These are phyloP conservation scores for Eospalax fontanierii DNA, from an alignment of 2,797 vertebrate genomes.

Conservation along the genomic window DNA sequence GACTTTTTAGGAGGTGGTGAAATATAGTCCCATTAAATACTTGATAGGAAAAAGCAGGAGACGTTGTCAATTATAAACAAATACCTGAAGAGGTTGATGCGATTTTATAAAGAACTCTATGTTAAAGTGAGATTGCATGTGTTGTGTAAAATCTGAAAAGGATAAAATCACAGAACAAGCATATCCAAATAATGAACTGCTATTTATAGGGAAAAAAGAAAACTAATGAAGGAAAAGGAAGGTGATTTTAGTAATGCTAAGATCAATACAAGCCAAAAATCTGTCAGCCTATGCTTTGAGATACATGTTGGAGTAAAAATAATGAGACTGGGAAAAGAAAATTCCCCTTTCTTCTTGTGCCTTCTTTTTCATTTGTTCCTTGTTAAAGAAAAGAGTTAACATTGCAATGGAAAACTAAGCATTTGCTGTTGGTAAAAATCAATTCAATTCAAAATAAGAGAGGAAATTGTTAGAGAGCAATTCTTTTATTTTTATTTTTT, in stretches of 20 bases:
- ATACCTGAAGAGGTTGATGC: not conserved
- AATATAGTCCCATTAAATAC: slow-evolving; percentile 5
- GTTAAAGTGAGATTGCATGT: slow-evolving; percentile 28
- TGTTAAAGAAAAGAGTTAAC: slow-evolving; percentile 37
- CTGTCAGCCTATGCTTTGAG: not conserved
- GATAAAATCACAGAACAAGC: slow-evolving; percentile 33
- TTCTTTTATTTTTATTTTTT: not conserved
- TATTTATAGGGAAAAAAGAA: slow-evolving; percentile 32
- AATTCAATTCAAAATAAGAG: slow-evolving; percentile 36
- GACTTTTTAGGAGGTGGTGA: not conserved
- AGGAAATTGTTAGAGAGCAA: not conserved
- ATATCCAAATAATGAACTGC: slow-evolving; percentile 39
- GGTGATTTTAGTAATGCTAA: slow-evolving; percentile 44
- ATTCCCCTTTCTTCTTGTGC: not conserved
- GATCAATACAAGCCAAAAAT: slow-evolving; percentile 10
- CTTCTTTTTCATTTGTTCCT: not conserved
- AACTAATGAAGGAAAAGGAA: slow-evolving; percentile 36
- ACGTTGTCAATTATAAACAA: slow-evolving; percentile 44
- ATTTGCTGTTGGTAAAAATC: slow-evolving; percentile 46
- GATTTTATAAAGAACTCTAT: slow-evolving; percentile 3
- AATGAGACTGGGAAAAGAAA: not conserved
- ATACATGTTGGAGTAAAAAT: slow-evolving; percentile 47
- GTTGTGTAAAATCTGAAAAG: slow-evolving; percentile 43
- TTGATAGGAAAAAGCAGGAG: not conserved
- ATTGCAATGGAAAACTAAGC: slow-evolving; percentile 12